These are phyloP conservation scores for Drosophila crucigera DNA, from an alignment of 2,888 invertebrate genomes.

Conservation along the genomic window DNA sequence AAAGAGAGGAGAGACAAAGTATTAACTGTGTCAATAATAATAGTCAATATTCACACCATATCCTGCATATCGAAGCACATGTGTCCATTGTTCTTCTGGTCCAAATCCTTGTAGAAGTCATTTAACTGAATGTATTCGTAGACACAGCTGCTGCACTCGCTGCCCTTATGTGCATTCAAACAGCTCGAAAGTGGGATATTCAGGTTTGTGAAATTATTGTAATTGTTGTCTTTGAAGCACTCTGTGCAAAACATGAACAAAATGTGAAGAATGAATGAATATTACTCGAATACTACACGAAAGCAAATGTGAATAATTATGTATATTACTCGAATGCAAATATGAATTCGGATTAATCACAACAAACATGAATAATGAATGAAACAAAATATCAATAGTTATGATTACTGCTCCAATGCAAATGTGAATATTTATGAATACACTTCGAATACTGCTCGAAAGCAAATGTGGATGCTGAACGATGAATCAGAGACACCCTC, in stretches of 20 bases:
- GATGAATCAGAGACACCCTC: not conserved
- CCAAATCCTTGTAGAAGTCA: slow-evolving; percentile 69
- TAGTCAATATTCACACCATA: slow-evolving; percentile 38
- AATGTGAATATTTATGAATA: not conserved
- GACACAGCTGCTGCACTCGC: slow-evolving; percentile 48
- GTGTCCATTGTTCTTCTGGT: slow-evolving; percentile 64
- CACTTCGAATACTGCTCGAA: not conserved
- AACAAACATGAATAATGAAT: no score
- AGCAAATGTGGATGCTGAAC: not conserved
- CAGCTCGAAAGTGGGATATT: slow-evolving; percentile 40
- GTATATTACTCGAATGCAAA: not conserved
- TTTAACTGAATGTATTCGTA: slow-evolving; percentile 61
- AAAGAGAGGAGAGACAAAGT: no score
- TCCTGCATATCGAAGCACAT: slow-evolving; percentile 82
- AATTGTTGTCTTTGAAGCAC: slow-evolving; percentile 61
- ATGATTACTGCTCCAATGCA: not conserved
- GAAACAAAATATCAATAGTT: not conserved
- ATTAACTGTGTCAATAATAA: not conserved
- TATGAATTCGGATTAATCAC: slow-evolving; percentile 4
- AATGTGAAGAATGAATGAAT: not conserved
- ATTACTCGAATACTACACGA: not conserved
- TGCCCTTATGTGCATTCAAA: not conserved
- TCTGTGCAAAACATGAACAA: slow-evolving; percentile 50
- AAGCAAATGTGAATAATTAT: not conserved
- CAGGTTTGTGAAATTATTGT: slow-evolving; percentile 21